These are phyloP conservation scores for Malacosoma neustria DNA, from an alignment of 2,888 invertebrate species.

Conservation along the genomic window DNA sequence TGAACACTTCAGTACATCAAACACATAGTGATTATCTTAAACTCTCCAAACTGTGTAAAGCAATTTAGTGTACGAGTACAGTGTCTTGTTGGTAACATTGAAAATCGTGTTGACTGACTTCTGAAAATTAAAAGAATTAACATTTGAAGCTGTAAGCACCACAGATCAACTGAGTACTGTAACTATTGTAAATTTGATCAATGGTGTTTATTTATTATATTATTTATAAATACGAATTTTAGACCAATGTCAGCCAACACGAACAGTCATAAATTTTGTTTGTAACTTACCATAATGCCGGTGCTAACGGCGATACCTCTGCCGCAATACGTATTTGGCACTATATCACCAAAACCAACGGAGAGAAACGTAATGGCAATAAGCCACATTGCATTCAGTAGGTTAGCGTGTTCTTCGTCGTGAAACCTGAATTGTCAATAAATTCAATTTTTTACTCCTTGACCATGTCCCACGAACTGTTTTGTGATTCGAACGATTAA, in stretches of 20 bases:
- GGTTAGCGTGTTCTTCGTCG: slow-evolving; percentile 98
- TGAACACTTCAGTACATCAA: background rate
- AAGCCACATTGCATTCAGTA: slow-evolving; percentile 99
- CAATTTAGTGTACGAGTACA: slow-evolving; percentile 49
- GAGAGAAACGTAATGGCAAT: slow-evolving; percentile 99
- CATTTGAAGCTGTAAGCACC: no score
- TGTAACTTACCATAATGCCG: slow-evolving; percentile 97
- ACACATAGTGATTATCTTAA: slow-evolving; percentile 26
- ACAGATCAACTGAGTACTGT: background rate
- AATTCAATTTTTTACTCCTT: slow-evolving; percentile 57
- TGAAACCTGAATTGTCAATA: slow-evolving; percentile 88
- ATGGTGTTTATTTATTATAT: background rate
- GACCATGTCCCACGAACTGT: slow-evolving; percentile 22
- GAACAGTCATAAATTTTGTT: slow-evolving; percentile 40
- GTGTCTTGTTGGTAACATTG: slow-evolving; percentile 49
- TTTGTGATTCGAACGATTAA: slow-evolving; percentile 16
- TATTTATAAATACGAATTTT: background rate
- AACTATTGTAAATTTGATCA: background rate
- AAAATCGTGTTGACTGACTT: slow-evolving; percentile 63
- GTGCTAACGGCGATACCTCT: slow-evolving; percentile 99
- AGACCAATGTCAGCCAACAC: slow-evolving; percentile 60
- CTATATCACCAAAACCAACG: slow-evolving; percentile 99
- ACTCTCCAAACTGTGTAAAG: slow-evolving; percentile 39
- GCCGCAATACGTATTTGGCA: slow-evolving; percentile 99
- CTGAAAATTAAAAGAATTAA: slow-evolving; percentile 7